A percentile compares a stretch with the other conserved stretches of the same genome.
phyloP scores from a whole-genome alignment of 2,888 invertebrate genomes.

The Philereme vetulata region DNA sequence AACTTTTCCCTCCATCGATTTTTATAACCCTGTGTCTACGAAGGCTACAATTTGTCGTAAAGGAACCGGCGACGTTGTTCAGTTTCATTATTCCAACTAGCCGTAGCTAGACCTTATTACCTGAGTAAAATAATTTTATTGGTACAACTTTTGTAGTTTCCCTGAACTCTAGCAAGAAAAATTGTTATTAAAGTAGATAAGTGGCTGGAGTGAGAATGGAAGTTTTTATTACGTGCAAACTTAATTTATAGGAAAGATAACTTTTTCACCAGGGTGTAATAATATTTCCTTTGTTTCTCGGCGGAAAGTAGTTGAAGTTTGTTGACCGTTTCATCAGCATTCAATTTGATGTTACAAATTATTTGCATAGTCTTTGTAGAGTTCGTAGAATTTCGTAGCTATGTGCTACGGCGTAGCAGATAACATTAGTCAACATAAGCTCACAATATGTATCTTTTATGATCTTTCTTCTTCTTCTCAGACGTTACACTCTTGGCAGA shows the following conservation, averaged over 20 bases:
- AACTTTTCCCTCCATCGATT: conserved; percentile 11
- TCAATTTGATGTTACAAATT: conserved; percentile 3
- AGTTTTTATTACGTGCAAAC: conserved; percentile 37
- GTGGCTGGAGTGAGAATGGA: conserved; percentile 29
- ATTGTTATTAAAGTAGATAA: conserved; percentile 31
- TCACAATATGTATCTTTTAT: no score
- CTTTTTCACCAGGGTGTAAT: conserved; percentile 32
- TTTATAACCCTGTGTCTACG: conserved; percentile 15
- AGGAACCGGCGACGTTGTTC: conserved; percentile 11
- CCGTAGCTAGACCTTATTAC: conserved; percentile 21
- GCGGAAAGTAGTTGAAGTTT: conserved; percentile 17
- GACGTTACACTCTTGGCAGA: no score
- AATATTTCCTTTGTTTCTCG: conserved; percentile 29
- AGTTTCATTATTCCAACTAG: conserved; percentile 21
- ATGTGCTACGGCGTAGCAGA: conserved; percentile 1
- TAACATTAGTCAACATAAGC: no score
- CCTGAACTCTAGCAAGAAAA: conserved; percentile 26
- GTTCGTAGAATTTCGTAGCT: background rate
- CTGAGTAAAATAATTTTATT: conserved; percentile 17
- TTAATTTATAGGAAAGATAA: conserved; percentile 35
- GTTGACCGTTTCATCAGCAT: conserved; percentile 21
- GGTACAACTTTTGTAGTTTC: conserved; percentile 30
- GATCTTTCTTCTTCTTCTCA: no score
- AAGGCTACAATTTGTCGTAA: conserved; percentile 16
- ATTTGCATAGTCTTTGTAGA: background rate